Evolutionary conservation across 1,140 invertebrate species (phyloP).

Genomic region (Odontomachus brunneus): DNA sequence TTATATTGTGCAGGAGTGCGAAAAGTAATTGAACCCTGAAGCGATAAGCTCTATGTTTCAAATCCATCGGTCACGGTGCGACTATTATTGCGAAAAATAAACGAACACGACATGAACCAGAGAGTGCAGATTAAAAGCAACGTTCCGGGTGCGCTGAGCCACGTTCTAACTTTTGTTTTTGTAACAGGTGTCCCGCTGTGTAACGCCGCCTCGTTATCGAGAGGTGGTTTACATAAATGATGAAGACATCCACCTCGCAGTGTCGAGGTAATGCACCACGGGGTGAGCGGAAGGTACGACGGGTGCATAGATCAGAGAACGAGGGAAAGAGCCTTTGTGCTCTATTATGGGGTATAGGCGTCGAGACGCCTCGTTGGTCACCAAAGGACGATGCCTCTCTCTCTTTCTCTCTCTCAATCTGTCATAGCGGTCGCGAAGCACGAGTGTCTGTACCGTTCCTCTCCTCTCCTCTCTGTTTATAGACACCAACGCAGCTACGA

Average conservation of each 20-base stretch:
- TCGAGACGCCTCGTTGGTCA: constrained; percentile 82
- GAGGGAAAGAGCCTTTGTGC: constrained; percentile 75
- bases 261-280: constrained; percentile 23
- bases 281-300: constrained; percentile 28
- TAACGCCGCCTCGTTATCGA: constrained; percentile 26
- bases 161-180: constrained; percentile 29
- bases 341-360: constrained; percentile 63
- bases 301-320: constrained; percentile 51
- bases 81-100: background rate
- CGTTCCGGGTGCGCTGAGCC: background rate
- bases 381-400: constrained; percentile 76
- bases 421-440: constrained; percentile 78
- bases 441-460: constrained; percentile 69
- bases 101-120: background rate
- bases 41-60: background rate
- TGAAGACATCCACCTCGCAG: constrained; percentile 57
- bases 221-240: constrained; percentile 58
- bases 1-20: background rate
- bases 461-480: constrained; percentile 74
- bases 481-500: constrained; percentile 73
- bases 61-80: background rate
- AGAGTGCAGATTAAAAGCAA: background rate
- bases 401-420: constrained; percentile 77
- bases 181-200: constrained; percentile 41
- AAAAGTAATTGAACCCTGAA: background rate